Evolutionary conservation across 2,797 vertebrate species (phyloP).

Genomic region (Acrossocheilus wenchowensis): DNA sequence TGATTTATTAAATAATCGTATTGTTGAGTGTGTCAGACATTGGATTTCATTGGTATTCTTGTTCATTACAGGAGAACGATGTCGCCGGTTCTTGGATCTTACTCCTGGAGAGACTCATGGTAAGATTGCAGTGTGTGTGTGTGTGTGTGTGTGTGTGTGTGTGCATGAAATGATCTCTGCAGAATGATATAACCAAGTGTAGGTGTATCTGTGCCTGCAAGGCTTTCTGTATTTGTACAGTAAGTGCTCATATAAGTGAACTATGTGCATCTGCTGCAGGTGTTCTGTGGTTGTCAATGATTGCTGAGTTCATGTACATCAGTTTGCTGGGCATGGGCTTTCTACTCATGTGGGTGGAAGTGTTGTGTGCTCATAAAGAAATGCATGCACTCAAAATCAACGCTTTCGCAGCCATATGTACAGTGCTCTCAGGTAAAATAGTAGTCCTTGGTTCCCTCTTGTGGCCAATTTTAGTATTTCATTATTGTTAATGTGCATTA

Average conservation of each 20-base stretch:
- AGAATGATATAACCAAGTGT: not conserved
- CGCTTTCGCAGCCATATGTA: constrained; percentile 85
- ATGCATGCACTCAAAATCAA: constrained; percentile 86
- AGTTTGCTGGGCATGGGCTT: constrained; percentile 85
- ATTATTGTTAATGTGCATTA: not conserved
- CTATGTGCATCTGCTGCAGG: constrained; percentile 66
- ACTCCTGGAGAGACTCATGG: constrained; percentile 86
- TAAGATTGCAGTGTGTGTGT: constrained; percentile 56
- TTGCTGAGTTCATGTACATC: constrained; percentile 86
- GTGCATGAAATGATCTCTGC: not conserved
- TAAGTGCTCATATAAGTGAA: not conserved
- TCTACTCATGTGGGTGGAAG: constrained; percentile 85
- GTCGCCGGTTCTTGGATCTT: constrained; percentile 84
- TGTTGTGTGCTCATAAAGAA: constrained; percentile 80
- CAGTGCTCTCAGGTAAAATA: constrained; percentile 82
- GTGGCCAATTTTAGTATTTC: not conserved
- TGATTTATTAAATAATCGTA: not conserved
- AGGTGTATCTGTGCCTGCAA: not conserved
- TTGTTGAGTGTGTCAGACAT: not conserved
- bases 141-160: not conserved
- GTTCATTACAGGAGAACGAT: constrained; percentile 77
- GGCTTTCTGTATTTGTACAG: not conserved
- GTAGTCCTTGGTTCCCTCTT: not conserved
- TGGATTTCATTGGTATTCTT: not conserved
- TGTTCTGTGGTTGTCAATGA: constrained; percentile 79